Evolutionary conservation across 2,888 invertebrate genomes (phyloP), one percentile per base, ranked within the genome.

Genomic region (Drosophila conformis): DNA sequence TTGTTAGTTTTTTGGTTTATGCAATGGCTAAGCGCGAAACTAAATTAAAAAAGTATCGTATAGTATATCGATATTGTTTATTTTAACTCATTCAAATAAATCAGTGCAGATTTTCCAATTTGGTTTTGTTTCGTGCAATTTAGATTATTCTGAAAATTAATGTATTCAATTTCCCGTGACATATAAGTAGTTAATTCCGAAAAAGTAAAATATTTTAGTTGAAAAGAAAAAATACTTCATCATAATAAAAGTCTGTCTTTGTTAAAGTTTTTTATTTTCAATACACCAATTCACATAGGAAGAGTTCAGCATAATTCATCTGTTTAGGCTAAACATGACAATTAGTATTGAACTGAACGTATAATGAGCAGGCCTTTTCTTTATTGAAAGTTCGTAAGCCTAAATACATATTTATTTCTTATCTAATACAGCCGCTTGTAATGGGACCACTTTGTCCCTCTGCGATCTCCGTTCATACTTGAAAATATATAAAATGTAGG

Each of bases 61-160:
- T 53, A 5, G 2, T 7, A 4, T 4, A 21, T 46, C 21, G 13
- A 46, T 11, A 46, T 21, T 15, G 7, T 25, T 25, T 5, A 15
- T 35, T 0, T 25, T 8, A 21, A 4, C 5, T 49, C 25, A 5
- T 49, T 49, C 2, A 18, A 18, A 49, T 49, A 8, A 49, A 27
- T 27, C 15, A 8, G 21, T 27, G n/a, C 4, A 18, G 4, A n/a
- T 27, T 48, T 52, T 29, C 13, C 6, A 13, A 27, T 21, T 33
- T 49, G 2, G 36, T 36, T 61, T 33, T n/a, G n/a, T n/a, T n/a
- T n/a, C n/a, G n/a, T n/a, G 4, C n/a, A 61, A 18, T 59, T 25
- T 11, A 2, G 1, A n/a, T 6, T 7, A 46, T 7, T 21, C 2
- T 13, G 13, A 42, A 21, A 42, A 42, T 42, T 1, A 21, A 11